A percentile compares a stretch with the other conserved stretches of the same genome.
phyloP scores from a whole-genome alignment of 2,797 vertebrate species.

The Sebastes steindachneri region DNA sequence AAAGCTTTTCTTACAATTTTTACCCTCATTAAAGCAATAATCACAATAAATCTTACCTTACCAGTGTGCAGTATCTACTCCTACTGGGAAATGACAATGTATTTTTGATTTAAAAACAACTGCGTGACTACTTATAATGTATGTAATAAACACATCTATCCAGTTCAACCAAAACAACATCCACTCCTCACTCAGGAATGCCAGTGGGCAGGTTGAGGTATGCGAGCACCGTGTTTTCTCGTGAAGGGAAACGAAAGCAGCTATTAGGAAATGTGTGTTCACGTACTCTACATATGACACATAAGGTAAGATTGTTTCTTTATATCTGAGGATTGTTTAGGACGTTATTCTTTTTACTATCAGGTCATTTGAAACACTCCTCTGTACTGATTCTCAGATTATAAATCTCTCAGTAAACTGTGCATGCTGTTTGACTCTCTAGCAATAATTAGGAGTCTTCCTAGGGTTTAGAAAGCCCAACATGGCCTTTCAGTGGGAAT shows the following conservation, averaged over 20 bases:
- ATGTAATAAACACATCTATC: background rate
- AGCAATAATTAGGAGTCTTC: background rate
- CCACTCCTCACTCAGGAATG: slow-evolving; percentile 72
- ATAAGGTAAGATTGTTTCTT: slow-evolving; percentile 30
- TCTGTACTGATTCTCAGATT: background rate
- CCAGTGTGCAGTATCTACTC: background rate
- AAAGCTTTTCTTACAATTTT: background rate
- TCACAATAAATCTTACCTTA: background rate
- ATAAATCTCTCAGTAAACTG: background rate
- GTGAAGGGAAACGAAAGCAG: slow-evolving; percentile 9
- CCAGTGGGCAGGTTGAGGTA: slow-evolving; percentile 52
- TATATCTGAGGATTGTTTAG: background rate
- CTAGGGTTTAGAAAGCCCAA: background rate
- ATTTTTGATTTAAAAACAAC: background rate
- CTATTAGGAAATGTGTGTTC: background rate
- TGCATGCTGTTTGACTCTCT: background rate
- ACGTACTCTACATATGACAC: background rate
- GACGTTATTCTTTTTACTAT: background rate
- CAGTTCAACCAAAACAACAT: background rate
- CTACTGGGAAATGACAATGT: background rate
- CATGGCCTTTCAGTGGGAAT: slow-evolving; percentile 8
- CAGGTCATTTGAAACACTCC: background rate
- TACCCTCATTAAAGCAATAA: background rate
- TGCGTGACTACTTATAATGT: background rate
- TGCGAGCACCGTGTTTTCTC: background rate